phyloP scores from a whole-genome alignment of 2,113 vertebrate species.

The Xenotilapia leptura region DNA sequence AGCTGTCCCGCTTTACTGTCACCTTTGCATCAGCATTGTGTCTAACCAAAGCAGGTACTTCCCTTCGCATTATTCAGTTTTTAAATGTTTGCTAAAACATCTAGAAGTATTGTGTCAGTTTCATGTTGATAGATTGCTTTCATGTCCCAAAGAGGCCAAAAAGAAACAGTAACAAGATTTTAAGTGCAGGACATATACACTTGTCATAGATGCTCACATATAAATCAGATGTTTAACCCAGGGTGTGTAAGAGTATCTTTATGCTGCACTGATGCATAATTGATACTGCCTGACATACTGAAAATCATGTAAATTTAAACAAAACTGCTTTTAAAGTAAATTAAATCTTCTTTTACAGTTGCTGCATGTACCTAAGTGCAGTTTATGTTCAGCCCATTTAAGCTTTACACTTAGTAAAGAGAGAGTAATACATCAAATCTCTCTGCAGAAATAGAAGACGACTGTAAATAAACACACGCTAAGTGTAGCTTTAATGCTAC shows the following conservation, averaged over 20 bases:
- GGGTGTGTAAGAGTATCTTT: background rate
- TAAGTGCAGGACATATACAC: background rate
- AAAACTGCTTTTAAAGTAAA: conserved; percentile 3
- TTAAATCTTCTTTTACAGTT: background rate
- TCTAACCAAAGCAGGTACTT: background rate
- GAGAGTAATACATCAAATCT: background rate
- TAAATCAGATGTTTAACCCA: background rate
- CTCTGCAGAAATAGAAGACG: background rate
- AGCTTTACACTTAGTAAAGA: background rate
- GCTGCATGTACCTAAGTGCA: background rate
- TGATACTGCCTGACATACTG: background rate
- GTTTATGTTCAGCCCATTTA: background rate
- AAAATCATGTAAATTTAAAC: conserved; percentile 4
- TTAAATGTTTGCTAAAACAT: background rate
- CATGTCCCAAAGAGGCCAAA: background rate
- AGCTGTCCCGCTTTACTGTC: background rate
- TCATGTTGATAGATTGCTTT: background rate
- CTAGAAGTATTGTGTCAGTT: background rate
- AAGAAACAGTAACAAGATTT: background rate
- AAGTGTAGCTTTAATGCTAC: conserved; percentile 5
- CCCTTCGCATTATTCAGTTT: background rate
- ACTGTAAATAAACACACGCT: background rate
- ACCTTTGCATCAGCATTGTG: background rate
- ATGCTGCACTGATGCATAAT: background rate
- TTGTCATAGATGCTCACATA: background rate